Conservation (phyloP, 2,113 vertebrate genomes). For the Pipra filicauda region DNA sequence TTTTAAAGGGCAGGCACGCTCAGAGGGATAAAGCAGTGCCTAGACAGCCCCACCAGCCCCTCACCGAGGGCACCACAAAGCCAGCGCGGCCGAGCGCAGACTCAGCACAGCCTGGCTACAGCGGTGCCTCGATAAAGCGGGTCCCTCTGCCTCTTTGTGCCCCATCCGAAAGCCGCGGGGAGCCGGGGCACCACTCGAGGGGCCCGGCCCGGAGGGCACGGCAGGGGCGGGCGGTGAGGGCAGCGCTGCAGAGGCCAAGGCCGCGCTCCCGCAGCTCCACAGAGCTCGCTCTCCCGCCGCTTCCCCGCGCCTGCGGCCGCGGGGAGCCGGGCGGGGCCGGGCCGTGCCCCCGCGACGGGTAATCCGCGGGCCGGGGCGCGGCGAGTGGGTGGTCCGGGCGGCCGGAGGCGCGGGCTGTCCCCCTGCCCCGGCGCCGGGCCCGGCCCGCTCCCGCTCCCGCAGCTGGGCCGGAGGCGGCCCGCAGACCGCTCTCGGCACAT, state of each 20-base stretch:
- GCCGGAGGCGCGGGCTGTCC: slow-evolving; percentile 52
- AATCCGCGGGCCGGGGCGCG: slow-evolving; percentile 18
- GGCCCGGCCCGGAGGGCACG: fast-evolving
- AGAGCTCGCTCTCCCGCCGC: neutral
- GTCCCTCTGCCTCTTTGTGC: fast-evolving
- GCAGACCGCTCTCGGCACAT: slow-evolving; percentile 81
- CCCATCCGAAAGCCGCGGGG: neutral
- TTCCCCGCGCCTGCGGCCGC: neutral
- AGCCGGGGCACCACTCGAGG: fast-evolving
- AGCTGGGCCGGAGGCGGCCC: slow-evolving; percentile 74
- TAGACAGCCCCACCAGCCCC: neutral
- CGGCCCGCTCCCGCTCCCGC: slow-evolving; percentile 70
- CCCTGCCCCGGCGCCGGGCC: slow-evolving; percentile 51
- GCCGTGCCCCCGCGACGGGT: neutral
- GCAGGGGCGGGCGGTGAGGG: too few species aligned
- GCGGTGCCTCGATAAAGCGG: fast-evolving
- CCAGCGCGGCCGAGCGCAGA: fast-evolving
- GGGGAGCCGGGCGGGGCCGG: neutral
- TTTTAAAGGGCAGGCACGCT: neutral
- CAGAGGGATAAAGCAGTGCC: neutral
- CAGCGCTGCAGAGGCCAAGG: too few species aligned
- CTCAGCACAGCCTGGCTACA: neutral
- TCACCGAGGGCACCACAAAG: neutral
- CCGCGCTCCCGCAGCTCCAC: neutral
- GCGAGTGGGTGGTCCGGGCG: slow-evolving; percentile 77